Base-by-base conservation (phyloP, 2,113 vertebrate genomes). In the Danionella cerebrum region DNA sequence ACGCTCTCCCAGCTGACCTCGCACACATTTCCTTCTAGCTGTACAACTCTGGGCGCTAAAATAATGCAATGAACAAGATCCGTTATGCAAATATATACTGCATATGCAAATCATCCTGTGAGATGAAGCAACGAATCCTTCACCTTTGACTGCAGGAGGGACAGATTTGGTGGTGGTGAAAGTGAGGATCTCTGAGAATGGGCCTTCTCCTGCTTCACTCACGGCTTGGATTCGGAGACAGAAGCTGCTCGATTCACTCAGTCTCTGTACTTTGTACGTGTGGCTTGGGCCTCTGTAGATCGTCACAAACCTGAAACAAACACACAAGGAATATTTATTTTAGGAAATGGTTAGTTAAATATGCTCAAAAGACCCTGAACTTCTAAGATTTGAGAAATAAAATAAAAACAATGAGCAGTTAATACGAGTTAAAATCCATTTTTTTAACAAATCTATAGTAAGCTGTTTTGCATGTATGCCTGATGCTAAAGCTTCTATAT, bases 211-310 rank as follows among this genome's bases (percentile, higher is more conserved):
- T 1, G 95, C 95, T 12, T 92, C 90, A 0, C 87, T 95, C 12
- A 92, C 80, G 0, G 94, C 93, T 84, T 98, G 95, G 86, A 98
- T 97, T 86, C 93, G 87, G 88, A 97, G 97, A 0, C 86, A 89
- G 88, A 94, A 96, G 80, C 89, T 91, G 2, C 93, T 95, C 76
- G 90, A 95, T 77, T 98, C 96, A 0, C 76, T 90, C 83, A 98
- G 83, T 54, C 95, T 86, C 81, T 98, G 95, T 55, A 98, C 90
- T 85, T 97, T 98, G 82, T 97, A 98, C 1, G 96, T 98, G 80
- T 97, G 96, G 80, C 96, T 97, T 71, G 96, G 94, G 48, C 96
- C 96, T 62, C 91, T 88, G 67, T 98, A 98, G 84, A 98, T 92
- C 0, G 92, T 91, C 77, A 93, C 85, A 75, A 98, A 98, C 88